A percentile compares a stretch with the other conserved stretches of the same genome.
Conservation (phyloP, 1,140 invertebrate species). For the Fopius arisanus region DNA sequence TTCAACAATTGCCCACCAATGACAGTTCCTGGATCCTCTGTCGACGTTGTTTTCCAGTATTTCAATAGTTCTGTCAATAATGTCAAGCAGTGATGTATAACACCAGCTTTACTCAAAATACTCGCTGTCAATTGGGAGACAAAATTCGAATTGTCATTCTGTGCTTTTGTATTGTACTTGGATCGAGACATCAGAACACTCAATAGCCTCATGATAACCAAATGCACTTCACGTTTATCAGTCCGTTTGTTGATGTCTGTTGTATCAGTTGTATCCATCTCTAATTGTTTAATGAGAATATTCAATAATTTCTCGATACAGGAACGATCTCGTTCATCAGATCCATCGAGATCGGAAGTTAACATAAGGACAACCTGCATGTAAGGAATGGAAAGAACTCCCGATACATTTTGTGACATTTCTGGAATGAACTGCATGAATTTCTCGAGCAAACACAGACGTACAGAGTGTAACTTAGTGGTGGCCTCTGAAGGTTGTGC, state of each 20-base stretch:
- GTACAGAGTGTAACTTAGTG: constrained; percentile 63
- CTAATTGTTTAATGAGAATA: constrained; percentile 79
- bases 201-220: constrained; percentile 85
- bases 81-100: constrained; percentile 83
- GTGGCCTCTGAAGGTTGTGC: constrained; percentile 49
- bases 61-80: constrained; percentile 81
- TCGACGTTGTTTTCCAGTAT: constrained; percentile 78
- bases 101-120: constrained; percentile 78
- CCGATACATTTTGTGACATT: constrained; percentile 69
- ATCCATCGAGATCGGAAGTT: constrained; percentile 86
- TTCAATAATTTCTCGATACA: constrained; percentile 80
- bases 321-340: constrained; percentile 79
- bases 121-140: constrained; percentile 80
- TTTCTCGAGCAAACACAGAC: constrained; percentile 68
- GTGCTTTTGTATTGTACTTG: constrained; percentile 69
- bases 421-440: constrained; percentile 72
- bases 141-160: constrained; percentile 72
- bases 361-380: constrained; percentile 92
- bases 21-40: constrained; percentile 64
- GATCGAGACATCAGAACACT: constrained; percentile 82
- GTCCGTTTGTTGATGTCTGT: constrained; percentile 69
- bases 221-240: constrained; percentile 80
- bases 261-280: constrained; percentile 72
- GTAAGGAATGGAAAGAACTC: constrained; percentile 87
- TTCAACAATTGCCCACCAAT: constrained; percentile 75